phyloP scores from a whole-genome alignment of 2,113 vertebrate species.

The Coryphaenoides rupestris region DNA sequence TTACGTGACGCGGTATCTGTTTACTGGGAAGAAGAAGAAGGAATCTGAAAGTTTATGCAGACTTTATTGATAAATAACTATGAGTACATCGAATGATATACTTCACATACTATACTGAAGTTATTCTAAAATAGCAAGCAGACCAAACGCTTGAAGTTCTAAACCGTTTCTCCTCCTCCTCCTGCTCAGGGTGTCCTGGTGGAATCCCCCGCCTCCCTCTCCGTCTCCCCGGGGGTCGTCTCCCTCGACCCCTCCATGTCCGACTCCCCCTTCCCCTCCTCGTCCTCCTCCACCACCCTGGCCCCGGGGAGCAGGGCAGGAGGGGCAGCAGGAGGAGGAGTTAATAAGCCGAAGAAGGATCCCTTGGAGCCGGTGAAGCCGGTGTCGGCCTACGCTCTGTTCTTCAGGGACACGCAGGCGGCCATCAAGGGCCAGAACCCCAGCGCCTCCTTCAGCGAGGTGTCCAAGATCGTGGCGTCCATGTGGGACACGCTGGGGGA shows the following conservation, averaged over 20 bases:
- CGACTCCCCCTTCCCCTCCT: slow-evolving; percentile 30
- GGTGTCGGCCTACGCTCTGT: slow-evolving; percentile 86
- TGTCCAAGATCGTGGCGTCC: slow-evolving; percentile 90
- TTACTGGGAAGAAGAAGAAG: too few relatives aligned
- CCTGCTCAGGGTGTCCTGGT: slow-evolving; percentile 66
- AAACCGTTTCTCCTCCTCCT: background rate
- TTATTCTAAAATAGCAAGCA: too few relatives aligned
- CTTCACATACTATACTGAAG: too few relatives aligned
- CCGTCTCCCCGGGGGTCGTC: slow-evolving; percentile 60
- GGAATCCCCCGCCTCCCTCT: slow-evolving; percentile 67
- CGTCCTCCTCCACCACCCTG: slow-evolving; percentile 44
- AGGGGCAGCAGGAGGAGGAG: slow-evolving; percentile 25
- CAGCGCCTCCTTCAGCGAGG: slow-evolving; percentile 87
- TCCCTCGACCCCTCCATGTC: slow-evolving; percentile 63
- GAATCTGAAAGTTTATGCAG: too few relatives aligned
- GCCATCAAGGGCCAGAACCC: slow-evolving; percentile 93
- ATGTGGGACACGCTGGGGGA: slow-evolving; percentile 95
- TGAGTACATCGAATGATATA: too few relatives aligned
- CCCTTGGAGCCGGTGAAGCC: slow-evolving; percentile 89
- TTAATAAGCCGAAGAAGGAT: slow-evolving; percentile 79
- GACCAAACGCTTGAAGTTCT: too few relatives aligned
- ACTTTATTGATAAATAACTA: too few relatives aligned
- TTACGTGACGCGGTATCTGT: background rate
- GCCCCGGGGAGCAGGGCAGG: slow-evolving; percentile 50
- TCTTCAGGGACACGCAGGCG: slow-evolving; percentile 89